Conservation (phyloP, 2,113 vertebrate genomes). For the Thryonomys swinderianus region DNA sequence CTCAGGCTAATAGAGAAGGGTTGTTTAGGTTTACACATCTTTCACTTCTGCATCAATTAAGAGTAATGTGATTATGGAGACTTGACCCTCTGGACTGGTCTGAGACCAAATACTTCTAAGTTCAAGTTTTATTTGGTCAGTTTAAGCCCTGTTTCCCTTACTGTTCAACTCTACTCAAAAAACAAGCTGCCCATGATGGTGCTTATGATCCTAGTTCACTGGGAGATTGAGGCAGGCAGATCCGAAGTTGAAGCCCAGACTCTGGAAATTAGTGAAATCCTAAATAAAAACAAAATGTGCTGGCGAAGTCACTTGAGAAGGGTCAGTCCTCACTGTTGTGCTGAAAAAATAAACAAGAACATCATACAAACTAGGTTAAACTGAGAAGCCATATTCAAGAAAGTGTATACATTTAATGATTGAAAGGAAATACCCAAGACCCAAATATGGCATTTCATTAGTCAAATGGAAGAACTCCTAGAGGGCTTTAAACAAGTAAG, state of each 20-base stretch:
- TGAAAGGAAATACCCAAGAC: background rate
- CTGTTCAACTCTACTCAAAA: background rate
- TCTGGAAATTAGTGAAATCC: background rate
- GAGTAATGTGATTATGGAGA: accelerated
- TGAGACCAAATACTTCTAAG: background rate
- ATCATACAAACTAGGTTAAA: background rate
- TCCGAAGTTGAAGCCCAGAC: background rate
- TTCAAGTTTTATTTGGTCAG: background rate
- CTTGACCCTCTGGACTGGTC: background rate
- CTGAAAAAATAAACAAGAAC: too few relatives aligned
- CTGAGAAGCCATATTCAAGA: background rate
- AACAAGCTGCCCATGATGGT: background rate
- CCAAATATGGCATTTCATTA: background rate
- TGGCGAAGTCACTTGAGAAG: background rate
- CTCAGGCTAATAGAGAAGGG: background rate
- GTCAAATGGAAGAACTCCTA: background rate
- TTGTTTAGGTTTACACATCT: background rate
- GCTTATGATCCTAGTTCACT: background rate
- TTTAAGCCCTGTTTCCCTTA: background rate
- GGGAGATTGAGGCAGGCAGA: background rate
- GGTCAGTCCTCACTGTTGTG: background rate
- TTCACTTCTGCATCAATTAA: background rate
- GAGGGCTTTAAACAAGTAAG: background rate
- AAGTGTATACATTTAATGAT: background rate
- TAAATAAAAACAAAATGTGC: background rate